Evolutionary conservation across 2,888 invertebrate genomes (phyloP).

Genomic region (Himalopsyche anomala): DNA sequence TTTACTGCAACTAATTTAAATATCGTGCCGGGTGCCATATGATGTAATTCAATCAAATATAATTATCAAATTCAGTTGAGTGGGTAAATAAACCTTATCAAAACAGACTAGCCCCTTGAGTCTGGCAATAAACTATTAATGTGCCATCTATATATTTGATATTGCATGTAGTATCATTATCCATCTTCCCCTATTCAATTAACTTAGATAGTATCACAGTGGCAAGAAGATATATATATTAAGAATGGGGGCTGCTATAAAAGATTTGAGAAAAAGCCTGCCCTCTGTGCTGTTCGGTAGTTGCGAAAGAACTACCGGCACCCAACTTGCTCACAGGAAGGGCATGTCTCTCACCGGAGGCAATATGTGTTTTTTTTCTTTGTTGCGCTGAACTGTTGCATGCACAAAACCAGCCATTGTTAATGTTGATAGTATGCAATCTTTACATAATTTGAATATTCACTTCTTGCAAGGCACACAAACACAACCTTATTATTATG

Average conservation of each 20-base stretch:
- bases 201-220: constrained; percentile 64
- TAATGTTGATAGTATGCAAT: constrained; percentile 45
- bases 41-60: constrained; percentile 19
- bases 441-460: constrained; percentile 25
- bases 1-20: constrained; percentile 51
- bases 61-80: background rate
- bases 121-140: constrained; percentile 60
- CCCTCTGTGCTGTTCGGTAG: constrained; percentile 83
- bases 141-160: constrained; percentile 68
- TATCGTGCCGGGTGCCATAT: constrained; percentile 54
- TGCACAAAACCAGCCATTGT: constrained; percentile 57
- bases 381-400: constrained; percentile 64
- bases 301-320: constrained; percentile 88
- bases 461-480: constrained; percentile 36
- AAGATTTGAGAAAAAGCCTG: constrained; percentile 93
- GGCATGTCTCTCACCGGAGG: constrained; percentile 80
- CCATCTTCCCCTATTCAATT: constrained; percentile 63
- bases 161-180: constrained; percentile 59
- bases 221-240: constrained; percentile 49
- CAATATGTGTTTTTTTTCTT: constrained; percentile 69
- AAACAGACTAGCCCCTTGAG: constrained; percentile 13
- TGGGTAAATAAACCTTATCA: constrained; percentile 17
- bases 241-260: constrained; percentile 76
- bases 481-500: constrained; percentile 13
- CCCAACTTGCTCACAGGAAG: constrained; percentile 91